A percentile compares a stretch with the other conserved stretches of the same genome.
These are phyloP conservation scores for Lepidotrigona ventralis DNA, from an alignment of 1,140 invertebrate genomes.

Conservation along the genomic window DNA sequence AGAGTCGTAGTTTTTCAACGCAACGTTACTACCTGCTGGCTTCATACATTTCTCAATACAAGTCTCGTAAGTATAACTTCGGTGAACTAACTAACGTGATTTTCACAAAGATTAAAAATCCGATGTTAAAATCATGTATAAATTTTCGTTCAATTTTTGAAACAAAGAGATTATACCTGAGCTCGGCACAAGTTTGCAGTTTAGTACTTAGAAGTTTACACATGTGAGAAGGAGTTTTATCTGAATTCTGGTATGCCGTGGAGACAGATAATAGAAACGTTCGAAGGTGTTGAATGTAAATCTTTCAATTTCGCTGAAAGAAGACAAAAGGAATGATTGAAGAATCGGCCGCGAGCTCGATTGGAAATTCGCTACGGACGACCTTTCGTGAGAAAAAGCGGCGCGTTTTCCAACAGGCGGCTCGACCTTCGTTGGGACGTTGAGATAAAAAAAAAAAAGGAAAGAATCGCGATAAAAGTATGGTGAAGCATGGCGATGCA, in stretches of 20 bases:
- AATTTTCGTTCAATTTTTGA: not conserved
- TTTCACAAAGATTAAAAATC: too few species aligned
- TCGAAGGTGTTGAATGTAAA: too few species aligned
- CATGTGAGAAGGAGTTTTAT: not conserved
- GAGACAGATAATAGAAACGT: too few species aligned
- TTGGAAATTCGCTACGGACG: not conserved
- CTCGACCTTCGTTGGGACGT: constrained; percentile 18
- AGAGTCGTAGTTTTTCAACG: not conserved
- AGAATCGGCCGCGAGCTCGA: not conserved
- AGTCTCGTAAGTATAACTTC: not conserved
- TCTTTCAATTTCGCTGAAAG: too few species aligned
- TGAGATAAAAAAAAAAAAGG: constrained; percentile 13
- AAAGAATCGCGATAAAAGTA: constrained; percentile 6
- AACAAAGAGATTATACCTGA: not conserved
- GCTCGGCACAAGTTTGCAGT: not conserved
- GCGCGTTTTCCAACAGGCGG: not conserved
- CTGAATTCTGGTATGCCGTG: not conserved
- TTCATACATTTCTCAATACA: not conserved
- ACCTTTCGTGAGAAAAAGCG: constrained; percentile 12
- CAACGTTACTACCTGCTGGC: not conserved
- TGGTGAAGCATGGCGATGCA: not conserved
- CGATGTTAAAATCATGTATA: not conserved
- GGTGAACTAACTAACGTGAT: not conserved
- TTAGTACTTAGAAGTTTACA: not conserved
- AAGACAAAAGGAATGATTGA: too few species aligned